Conservation (phyloP, 2,797 vertebrate species). For the Trematomus bernacchii region DNA sequence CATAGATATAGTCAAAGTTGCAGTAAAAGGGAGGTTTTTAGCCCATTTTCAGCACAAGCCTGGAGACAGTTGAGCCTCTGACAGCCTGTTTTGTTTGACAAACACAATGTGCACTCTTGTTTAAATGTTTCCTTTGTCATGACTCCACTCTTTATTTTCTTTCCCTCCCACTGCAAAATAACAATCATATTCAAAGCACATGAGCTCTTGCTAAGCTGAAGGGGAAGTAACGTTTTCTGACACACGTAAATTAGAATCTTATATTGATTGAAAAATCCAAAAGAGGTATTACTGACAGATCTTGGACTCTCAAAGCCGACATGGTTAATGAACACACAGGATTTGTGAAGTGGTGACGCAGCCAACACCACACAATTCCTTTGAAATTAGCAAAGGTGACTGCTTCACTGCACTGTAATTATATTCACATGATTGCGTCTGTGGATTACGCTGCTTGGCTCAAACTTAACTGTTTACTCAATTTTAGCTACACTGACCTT, state of each 20-base stretch:
- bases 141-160: background rate
- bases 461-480: conserved; percentile 25
- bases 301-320: conserved; percentile 19
- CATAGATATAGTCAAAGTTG: conserved; percentile 2
- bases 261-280: conserved; percentile 2
- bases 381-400: conserved; percentile 63
- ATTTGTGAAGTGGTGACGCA: conserved; percentile 34
- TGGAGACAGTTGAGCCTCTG: conserved; percentile 39
- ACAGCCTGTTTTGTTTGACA: conserved; percentile 12
- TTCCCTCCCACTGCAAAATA: background rate
- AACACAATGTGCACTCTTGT: conserved; percentile 45
- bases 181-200: conserved; percentile 7
- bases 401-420: conserved; percentile 75
- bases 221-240: background rate
- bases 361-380: conserved; percentile 12
- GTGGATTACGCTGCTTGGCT: conserved; percentile 61
- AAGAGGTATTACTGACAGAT: conserved; percentile 2
- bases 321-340: conserved; percentile 37
- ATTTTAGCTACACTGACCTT: conserved; percentile 38
- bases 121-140: conserved; percentile 26
- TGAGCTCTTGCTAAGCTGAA: background rate
- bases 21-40: conserved; percentile 5
- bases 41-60: conserved; percentile 19
- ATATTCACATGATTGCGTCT: conserved; percentile 73
- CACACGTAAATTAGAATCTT: conserved; percentile 5